phyloP scores from a whole-genome alignment of 1,140 invertebrate species.

The Drosophila orosa region DNA sequence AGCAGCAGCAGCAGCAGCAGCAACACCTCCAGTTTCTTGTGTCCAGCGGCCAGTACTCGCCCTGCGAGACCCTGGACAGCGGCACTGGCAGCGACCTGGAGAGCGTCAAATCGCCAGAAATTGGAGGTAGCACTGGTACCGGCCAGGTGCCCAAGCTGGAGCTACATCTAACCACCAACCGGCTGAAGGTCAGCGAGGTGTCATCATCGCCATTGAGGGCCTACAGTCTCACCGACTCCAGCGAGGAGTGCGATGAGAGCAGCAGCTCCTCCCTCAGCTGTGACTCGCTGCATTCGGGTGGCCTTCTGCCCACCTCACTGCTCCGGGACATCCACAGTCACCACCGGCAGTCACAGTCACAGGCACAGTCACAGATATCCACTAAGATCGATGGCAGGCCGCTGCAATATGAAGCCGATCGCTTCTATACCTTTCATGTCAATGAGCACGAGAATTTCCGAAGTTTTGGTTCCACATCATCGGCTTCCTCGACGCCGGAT shows the following conservation, averaged over 20 bases:
- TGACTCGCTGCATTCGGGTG: slow-evolving; percentile 76
- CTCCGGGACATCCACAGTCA: slow-evolving; percentile 61
- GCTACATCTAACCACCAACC: slow-evolving; percentile 83
- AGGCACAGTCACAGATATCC: background rate
- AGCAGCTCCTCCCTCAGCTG: slow-evolving; percentile 76
- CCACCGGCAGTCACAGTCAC: slow-evolving; percentile 33
- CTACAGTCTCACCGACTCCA: slow-evolving; percentile 83
- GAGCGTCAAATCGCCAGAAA: slow-evolving; percentile 58
- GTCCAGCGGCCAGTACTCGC: slow-evolving; percentile 91
- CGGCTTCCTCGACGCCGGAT: slow-evolving; percentile 19
- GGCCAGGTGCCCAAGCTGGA: slow-evolving; percentile 82
- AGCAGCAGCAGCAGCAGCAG: slow-evolving; percentile 22
- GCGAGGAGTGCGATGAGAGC: slow-evolving; percentile 78
- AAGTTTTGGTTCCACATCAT: slow-evolving; percentile 85
- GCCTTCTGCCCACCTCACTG: slow-evolving; percentile 64
- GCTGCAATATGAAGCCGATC: slow-evolving; percentile 88
- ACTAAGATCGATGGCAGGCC: slow-evolving; percentile 73
- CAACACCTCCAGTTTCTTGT: slow-evolving; percentile 86
- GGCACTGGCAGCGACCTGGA: slow-evolving; percentile 93
- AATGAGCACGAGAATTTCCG: slow-evolving; percentile 87
- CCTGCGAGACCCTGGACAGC: slow-evolving; percentile 91
- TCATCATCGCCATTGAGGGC: slow-evolving; percentile 87
- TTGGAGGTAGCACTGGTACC: background rate
- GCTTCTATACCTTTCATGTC: slow-evolving; percentile 92
- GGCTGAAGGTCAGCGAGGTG: slow-evolving; percentile 85